Evolutionary conservation across 1,140 invertebrate species (phyloP).

Genomic region (Parapsyche elsis): DNA sequence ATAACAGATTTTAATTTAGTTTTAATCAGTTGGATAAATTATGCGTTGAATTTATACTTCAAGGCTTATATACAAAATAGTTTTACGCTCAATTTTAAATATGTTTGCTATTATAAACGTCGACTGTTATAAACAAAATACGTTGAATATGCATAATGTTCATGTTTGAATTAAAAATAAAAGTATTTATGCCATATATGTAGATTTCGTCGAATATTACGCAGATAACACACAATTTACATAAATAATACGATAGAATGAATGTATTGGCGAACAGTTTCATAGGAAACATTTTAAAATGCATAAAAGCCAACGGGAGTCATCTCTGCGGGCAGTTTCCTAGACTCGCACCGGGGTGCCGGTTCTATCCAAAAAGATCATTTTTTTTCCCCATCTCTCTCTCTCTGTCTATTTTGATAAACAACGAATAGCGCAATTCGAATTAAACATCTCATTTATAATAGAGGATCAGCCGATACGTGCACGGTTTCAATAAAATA

Average conservation of each 20-base stretch:
- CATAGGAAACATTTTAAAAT: conserved; percentile 17
- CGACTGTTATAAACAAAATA: neutral
- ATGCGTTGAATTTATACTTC: neutral
- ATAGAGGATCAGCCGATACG: neutral
- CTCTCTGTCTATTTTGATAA: neutral
- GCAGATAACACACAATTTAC: neutral
- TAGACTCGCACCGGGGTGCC: conserved; percentile 42
- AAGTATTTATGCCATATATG: neutral
- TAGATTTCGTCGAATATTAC: neutral
- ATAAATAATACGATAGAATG: too few species aligned
- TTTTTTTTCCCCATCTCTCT: neutral
- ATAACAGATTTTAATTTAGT: neutral
- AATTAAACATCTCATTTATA: neutral
- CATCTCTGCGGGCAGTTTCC: conserved; percentile 39
- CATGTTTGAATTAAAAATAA: neutral
- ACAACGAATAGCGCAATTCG: too few species aligned
- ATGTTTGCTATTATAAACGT: neutral
- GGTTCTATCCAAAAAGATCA: neutral
- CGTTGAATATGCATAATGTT: neutral
- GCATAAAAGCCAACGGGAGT: conserved; percentile 46
- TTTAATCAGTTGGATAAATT: neutral
- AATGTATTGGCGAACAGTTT: conserved; percentile 1
- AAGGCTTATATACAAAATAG: neutral
- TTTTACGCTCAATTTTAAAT: neutral
- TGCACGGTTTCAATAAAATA: neutral